These are phyloP conservation scores for Lepus americanus DNA, from an alignment of 2,113 vertebrate species.

Conservation along the genomic window DNA sequence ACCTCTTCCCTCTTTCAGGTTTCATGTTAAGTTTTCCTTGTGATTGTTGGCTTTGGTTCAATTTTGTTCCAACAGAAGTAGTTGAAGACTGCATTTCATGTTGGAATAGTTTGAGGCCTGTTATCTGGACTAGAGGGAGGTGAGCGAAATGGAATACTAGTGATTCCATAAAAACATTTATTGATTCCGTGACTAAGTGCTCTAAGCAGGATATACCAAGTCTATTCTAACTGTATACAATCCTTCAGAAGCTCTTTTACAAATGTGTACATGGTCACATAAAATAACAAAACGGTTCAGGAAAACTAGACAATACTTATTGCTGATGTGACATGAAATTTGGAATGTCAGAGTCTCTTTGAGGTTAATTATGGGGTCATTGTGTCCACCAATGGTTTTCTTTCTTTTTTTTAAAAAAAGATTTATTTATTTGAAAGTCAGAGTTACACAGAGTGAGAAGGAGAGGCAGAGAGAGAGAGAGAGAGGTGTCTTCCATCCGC, in stretches of 20 bases:
- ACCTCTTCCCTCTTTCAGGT: neutral
- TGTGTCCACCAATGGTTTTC: neutral
- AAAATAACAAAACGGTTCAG: neutral
- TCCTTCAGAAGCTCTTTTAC: neutral
- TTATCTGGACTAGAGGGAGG: neutral
- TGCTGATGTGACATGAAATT: neutral
- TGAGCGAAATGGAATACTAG: neutral
- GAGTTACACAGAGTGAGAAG: no score
- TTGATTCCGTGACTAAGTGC: neutral
- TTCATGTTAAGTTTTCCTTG: neutral
- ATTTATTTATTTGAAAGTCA: no score
- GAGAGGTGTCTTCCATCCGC: no score
- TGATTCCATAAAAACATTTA: neutral
- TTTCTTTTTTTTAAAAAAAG: no score
- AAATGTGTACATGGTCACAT: neutral
- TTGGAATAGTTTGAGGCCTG: neutral
- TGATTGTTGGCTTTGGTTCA: neutral
- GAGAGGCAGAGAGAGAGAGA: no score
- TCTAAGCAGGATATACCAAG: neutral
- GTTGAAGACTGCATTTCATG: neutral
- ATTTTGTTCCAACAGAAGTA: neutral
- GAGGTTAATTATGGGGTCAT: neutral
- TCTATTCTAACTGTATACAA: neutral
- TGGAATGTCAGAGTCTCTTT: neutral
- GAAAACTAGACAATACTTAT: neutral